Percentiles rank a stretch among this genome's conserved stretches.
Conservation (phyloP, 2,113 vertebrate genomes). For the Ictalurus punctatus region DNA sequence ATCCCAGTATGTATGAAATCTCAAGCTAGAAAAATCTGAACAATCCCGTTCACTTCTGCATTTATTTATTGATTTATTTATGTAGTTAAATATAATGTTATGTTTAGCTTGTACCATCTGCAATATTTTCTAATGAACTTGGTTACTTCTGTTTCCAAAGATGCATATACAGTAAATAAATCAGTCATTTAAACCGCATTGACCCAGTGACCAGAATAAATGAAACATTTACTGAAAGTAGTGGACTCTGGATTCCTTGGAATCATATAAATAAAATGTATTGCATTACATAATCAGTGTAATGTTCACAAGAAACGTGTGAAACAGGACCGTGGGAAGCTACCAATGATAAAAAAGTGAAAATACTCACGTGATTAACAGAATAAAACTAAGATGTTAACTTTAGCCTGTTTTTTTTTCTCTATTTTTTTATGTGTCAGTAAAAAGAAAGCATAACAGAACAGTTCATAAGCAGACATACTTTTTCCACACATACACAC, state of each 20-base stretch:
- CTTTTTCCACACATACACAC: neutral
- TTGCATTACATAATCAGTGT: neutral
- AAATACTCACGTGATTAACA: neutral
- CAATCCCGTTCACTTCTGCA: neutral
- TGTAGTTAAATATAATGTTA: too few relatives aligned
- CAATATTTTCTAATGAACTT: too few relatives aligned
- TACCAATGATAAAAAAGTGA: neutral
- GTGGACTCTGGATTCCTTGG: too few relatives aligned
- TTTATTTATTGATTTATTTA: too few relatives aligned
- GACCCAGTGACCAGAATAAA: too few relatives aligned
- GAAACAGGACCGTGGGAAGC: neutral
- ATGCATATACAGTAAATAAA: too few relatives aligned
- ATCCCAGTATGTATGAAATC: neutral
- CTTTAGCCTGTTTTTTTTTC: neutral
- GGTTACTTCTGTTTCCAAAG: too few relatives aligned
- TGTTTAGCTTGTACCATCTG: too few relatives aligned
- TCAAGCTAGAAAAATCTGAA: neutral
- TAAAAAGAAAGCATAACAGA: neutral
- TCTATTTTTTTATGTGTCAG: neutral
- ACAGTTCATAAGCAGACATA: neutral
- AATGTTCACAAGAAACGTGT: neutral
- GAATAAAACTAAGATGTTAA: neutral
- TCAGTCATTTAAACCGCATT: too few relatives aligned
- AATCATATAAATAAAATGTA: neutral
- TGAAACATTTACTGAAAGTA: too few relatives aligned